Conservation (phyloP, 2,888 invertebrate genomes). For the Oasisia sp. region DNA sequence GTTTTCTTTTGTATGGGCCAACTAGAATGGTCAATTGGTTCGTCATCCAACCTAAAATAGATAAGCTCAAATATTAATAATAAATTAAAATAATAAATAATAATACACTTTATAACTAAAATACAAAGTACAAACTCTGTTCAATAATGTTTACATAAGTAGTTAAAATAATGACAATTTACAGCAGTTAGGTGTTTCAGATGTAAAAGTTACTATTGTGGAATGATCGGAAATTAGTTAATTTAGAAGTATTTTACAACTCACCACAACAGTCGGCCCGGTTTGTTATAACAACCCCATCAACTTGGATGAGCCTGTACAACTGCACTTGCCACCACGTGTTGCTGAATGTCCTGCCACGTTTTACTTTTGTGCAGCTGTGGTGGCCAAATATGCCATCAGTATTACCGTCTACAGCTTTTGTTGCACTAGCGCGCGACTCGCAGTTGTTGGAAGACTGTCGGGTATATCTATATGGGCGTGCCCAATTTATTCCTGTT, state of each 20-base stretch:
- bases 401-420: neutral
- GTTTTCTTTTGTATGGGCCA: too few relatives aligned
- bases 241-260: neutral
- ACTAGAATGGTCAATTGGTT: too few relatives aligned
- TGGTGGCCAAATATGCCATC: neutral
- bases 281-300: neutral
- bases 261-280: neutral
- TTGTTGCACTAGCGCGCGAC: neutral
- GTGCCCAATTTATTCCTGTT: neutral
- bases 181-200: too few relatives aligned
- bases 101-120: too few relatives aligned
- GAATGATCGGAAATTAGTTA: neutral
- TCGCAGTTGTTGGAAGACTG: neutral
- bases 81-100: too few relatives aligned
- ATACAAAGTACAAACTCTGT: too few relatives aligned
- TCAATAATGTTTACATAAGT: too few relatives aligned
- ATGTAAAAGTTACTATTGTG: neutral
- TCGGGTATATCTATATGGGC: neutral
- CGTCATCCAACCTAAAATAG: too few relatives aligned
- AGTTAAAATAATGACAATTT: too few relatives aligned
- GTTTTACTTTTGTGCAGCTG: neutral
- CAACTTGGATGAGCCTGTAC: neutral
- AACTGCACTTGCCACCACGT: neutral
- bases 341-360: neutral
- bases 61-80: too few relatives aligned